These are phyloP conservation scores for Drosophila orena DNA, from an alignment of 1,140 invertebrate species.

Conservation along the genomic window DNA sequence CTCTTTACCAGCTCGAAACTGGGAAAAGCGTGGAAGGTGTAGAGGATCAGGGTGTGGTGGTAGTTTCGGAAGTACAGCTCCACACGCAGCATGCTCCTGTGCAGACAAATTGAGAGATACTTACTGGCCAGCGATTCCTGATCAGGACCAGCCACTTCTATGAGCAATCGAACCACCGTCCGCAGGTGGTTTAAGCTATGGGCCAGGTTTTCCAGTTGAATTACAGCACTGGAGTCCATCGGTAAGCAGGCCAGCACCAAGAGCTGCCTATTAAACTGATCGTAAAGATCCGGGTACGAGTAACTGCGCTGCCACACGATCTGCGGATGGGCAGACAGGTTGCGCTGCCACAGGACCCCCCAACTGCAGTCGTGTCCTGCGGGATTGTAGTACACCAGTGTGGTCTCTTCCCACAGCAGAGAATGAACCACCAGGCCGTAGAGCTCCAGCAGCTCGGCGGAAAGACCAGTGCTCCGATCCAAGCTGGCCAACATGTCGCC, in stretches of 20 bases:
- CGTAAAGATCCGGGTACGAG: background rate
- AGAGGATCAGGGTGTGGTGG: slow-evolving; percentile 5
- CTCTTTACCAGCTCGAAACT: slow-evolving; percentile 16
- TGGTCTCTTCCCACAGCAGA: slow-evolving; percentile 5
- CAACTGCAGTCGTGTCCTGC: slow-evolving; percentile 34
- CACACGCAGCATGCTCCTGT: slow-evolving; percentile 39
- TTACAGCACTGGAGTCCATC: background rate
- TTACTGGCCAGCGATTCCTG: background rate
- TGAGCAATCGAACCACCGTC: slow-evolving; percentile 24
- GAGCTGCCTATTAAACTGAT: slow-evolving; percentile 15
- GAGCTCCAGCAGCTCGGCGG: slow-evolving; percentile 25
- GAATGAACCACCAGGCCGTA: slow-evolving; percentile 35
- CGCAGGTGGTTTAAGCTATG: slow-evolving; percentile 10
- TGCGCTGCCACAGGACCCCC: slow-evolving; percentile 21
- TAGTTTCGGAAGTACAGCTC: slow-evolving; percentile 34
- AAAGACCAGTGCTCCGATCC: background rate
- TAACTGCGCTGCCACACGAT: slow-evolving; percentile 38
- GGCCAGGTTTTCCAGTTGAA: slow-evolving; percentile 12
- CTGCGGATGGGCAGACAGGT: slow-evolving; percentile 41
- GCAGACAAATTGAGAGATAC: slow-evolving; percentile 13
- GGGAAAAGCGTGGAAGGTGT: slow-evolving; percentile 45
- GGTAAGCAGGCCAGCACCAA: slow-evolving; percentile 52
- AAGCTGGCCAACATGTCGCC: slow-evolving; percentile 36
- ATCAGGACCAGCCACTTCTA: slow-evolving; percentile 29
- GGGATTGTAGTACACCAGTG: slow-evolving; percentile 56